Evolutionary conservation across 2,888 invertebrate genomes (phyloP).

Genomic region (Oithona nana): DNA sequence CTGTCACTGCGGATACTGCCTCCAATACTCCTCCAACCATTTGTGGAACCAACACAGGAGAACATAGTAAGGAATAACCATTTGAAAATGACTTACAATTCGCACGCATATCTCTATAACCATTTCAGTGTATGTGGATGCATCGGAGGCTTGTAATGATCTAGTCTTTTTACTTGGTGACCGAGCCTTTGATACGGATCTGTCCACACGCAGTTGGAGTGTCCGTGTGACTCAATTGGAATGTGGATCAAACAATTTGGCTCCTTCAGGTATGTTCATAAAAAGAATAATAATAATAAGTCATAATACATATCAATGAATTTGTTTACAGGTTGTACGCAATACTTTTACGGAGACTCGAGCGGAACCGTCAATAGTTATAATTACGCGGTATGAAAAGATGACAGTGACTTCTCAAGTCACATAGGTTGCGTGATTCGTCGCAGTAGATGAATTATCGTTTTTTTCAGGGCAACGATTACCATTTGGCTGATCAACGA

Average conservation of each 20-base stretch:
- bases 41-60: background rate
- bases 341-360: background rate
- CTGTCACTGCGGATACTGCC: background rate
- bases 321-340: too few species aligned
- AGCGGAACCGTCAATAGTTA: background rate
- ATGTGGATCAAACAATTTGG: background rate
- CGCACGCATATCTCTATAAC: too few species aligned
- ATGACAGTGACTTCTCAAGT: too few species aligned
- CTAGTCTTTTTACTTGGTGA: background rate
- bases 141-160: background rate
- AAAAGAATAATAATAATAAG: too few species aligned
- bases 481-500: conserved; percentile 6
- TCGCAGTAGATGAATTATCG: too few species aligned
- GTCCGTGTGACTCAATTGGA: conserved; percentile 1
- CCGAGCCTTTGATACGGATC: background rate
- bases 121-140: background rate
- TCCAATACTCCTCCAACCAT: background rate
- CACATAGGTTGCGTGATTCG: too few species aligned
- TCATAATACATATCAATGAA: too few species aligned
- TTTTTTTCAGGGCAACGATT: too few species aligned
- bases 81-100: too few species aligned
- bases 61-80: too few species aligned
- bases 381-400: too few species aligned
- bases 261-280: background rate
- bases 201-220: background rate